These are phyloP conservation scores for Microcebus murinus DNA, from an alignment of 2,113 vertebrate genomes.

Conservation along the genomic window DNA sequence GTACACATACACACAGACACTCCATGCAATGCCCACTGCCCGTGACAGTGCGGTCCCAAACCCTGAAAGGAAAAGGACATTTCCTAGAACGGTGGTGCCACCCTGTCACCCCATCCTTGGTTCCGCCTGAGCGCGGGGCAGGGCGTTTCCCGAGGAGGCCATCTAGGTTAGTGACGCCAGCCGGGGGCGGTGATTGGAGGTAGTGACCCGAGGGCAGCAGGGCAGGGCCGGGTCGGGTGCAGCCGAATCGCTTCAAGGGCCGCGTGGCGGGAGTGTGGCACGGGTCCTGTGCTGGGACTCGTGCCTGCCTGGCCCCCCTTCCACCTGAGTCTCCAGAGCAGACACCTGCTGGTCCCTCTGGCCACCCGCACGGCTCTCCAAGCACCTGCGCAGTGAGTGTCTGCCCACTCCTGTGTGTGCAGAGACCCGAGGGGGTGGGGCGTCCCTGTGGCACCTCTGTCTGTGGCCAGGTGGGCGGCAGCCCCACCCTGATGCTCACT, in stretches of 20 bases:
- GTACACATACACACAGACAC: no score
- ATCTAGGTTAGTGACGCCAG: background rate
- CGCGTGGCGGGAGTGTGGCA: fast-evolving
- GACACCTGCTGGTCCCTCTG: fast-evolving
- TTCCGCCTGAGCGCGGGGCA: background rate
- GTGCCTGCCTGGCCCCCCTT: no score
- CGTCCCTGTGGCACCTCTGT: fast-evolving
- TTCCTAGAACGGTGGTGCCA: fast-evolving
- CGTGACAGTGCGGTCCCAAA: fast-evolving
- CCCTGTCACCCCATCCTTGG: background rate
- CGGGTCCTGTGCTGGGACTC: background rate
- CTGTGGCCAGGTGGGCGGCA: background rate
- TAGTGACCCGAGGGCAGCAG: background rate
- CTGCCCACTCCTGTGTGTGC: no score
- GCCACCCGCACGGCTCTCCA: background rate
- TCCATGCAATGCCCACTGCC: fast-evolving
- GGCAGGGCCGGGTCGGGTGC: background rate
- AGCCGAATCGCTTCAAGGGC: background rate
- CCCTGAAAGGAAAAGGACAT: background rate
- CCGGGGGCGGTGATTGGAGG: background rate
- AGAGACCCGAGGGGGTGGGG: background rate
- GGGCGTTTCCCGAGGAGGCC: fast-evolving
- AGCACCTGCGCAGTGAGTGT: background rate
- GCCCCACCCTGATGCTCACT: background rate
- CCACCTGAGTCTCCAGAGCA: background rate